Evolutionary conservation across 1,140 invertebrate genomes (phyloP).

Genomic region (Brachionus manjavacas): DNA sequence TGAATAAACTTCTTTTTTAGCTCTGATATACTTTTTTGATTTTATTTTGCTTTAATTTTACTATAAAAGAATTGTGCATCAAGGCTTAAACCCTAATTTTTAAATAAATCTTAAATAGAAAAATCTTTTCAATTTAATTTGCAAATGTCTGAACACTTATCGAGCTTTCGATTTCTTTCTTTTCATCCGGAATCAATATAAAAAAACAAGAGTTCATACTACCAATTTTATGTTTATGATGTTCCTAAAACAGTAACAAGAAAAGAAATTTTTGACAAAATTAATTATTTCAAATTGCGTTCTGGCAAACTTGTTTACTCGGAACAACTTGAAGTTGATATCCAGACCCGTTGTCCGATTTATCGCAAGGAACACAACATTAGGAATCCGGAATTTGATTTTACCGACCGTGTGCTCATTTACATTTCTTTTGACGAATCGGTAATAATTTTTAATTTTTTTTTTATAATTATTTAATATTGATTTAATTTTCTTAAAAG

Average conservation of each 20-base stretch:
- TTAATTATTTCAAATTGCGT: neutral
- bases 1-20: too few relatives aligned
- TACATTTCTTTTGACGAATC: neutral
- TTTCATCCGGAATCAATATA: neutral
- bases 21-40: too few relatives aligned
- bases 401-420: neutral
- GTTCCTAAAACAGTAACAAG: neutral
- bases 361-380: neutral
- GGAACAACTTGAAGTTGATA: neutral
- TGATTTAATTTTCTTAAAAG: neutral
- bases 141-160: too few relatives aligned
- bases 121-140: too few relatives aligned
- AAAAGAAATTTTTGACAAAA: neutral
- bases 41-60: too few relatives aligned
- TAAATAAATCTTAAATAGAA: too few relatives aligned
- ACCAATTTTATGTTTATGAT: neutral
- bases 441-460: neutral
- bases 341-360: neutral
- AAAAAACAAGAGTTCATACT: neutral
- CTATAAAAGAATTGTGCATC: too few relatives aligned
- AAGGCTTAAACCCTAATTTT: too few relatives aligned
- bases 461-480: neutral
- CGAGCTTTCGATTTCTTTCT: too few relatives aligned
- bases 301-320: neutral
- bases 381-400: neutral